Evolutionary conservation across 2,797 vertebrate species (phyloP).

Genomic region (Ammospiza maritima): DNA sequence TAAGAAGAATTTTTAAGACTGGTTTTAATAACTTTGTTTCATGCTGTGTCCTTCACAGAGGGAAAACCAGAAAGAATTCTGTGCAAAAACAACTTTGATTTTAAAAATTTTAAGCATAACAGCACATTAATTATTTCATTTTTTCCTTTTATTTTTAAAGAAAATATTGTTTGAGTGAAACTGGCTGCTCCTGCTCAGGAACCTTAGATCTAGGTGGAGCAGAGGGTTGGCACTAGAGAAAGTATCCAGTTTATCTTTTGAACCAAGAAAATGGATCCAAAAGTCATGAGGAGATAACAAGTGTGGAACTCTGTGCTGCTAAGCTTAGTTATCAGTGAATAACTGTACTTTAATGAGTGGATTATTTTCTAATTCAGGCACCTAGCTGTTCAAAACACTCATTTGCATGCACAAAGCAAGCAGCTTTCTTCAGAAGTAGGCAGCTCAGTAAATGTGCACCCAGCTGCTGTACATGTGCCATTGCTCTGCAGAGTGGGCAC

Average conservation of each 20-base stretch:
- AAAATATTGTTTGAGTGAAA: conserved; percentile 45
- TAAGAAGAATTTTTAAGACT: conserved; percentile 48
- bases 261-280: neutral
- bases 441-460: neutral
- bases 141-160: conserved; percentile 53
- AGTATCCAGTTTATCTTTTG: neutral
- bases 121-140: neutral
- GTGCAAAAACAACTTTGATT: conserved; percentile 51
- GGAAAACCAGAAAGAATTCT: conserved; percentile 65
- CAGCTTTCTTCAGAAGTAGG: neutral
- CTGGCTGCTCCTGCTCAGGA: neutral
- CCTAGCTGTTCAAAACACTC: neutral
- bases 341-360: neutral
- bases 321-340: neutral
- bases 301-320: neutral
- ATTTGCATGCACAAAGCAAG: neutral
- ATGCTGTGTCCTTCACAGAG: conserved; percentile 1
- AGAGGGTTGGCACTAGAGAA: neutral
- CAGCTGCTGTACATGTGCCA: neutral
- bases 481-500: neutral
- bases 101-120: conserved; percentile 7
- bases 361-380: conserved; percentile 14
- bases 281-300: neutral
- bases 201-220: neutral
- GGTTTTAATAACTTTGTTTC: conserved; percentile 28